Conservation (phyloP, 2,888 invertebrate genomes). For the Drosophila nigricruria region DNA sequence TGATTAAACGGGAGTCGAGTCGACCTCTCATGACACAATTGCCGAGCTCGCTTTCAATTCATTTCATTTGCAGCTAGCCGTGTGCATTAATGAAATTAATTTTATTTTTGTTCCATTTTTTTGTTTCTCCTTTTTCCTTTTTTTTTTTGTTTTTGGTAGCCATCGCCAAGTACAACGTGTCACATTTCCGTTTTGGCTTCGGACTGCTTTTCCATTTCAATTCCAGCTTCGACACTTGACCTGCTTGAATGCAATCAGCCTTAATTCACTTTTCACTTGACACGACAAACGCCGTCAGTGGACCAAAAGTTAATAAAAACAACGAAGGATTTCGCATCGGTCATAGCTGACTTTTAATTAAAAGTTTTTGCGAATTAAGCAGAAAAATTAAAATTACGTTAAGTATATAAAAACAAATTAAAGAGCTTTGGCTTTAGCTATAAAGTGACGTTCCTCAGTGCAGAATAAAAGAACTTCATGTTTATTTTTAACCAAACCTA, state of each 20-base stretch:
- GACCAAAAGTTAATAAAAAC: constrained; percentile 19
- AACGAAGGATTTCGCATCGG: not conserved
- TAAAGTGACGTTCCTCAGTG: too few species aligned
- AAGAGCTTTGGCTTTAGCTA: not conserved
- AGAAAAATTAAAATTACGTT: not conserved
- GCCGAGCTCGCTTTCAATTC: constrained; percentile 47
- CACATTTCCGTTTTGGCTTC: constrained; percentile 67
- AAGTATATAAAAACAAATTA: too few species aligned
- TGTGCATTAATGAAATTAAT: constrained; percentile 80
- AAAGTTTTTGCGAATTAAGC: not conserved
- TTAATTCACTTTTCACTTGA: constrained; percentile 61
- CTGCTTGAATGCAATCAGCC: constrained; percentile 57
- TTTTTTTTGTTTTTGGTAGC: constrained; percentile 41
- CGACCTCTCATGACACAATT: constrained; percentile 40
- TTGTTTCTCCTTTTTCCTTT: not conserved
- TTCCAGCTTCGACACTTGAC: constrained; percentile 58
- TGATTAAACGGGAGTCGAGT: constrained; percentile 60
- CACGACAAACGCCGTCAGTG: not conserved
- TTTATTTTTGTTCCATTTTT: constrained; percentile 33
- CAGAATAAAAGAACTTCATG: too few species aligned
- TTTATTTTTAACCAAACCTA: too few species aligned
- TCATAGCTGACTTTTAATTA: constrained; percentile 2
- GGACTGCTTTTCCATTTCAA: constrained; percentile 34
- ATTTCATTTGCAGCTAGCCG: constrained; percentile 51
- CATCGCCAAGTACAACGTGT: constrained; percentile 61